phyloP scores from a whole-genome alignment of 2,113 vertebrate genomes.

The Anseranas semipalmata region DNA sequence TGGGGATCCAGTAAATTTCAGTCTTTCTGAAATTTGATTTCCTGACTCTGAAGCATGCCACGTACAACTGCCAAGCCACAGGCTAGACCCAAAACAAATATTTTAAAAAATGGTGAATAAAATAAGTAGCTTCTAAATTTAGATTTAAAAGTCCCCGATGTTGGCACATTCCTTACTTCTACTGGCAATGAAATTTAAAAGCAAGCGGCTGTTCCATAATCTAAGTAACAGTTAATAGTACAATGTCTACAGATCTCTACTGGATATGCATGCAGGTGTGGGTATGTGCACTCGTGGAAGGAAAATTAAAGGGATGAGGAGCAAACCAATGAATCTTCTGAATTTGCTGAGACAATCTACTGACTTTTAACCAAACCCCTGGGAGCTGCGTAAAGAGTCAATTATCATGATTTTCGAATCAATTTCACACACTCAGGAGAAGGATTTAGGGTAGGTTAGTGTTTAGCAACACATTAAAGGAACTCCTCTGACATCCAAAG shows the following conservation, averaged over 20 bases:
- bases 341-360: neutral
- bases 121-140: slow-evolving; percentile 70
- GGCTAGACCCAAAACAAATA: slow-evolving; percentile 72
- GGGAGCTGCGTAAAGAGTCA: neutral
- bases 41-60: slow-evolving; percentile 12
- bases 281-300: neutral
- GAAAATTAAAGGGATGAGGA: neutral
- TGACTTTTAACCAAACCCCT: neutral
- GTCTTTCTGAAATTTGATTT: slow-evolving; percentile 38
- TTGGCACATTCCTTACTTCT: slow-evolving; percentile 52
- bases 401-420: neutral
- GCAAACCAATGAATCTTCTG: neutral
- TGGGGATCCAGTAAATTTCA: slow-evolving; percentile 39
- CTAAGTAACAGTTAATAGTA: slow-evolving; percentile 38
- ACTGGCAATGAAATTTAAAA: slow-evolving; percentile 51
- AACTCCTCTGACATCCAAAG: neutral
- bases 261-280: neutral
- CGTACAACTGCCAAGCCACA: slow-evolving; percentile 56
- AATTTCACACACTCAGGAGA: neutral
- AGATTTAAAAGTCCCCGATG: slow-evolving; percentile 55
- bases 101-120: slow-evolving; percentile 67
- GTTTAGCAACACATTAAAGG: neutral
- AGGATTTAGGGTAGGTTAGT: neutral
- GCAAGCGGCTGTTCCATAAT: slow-evolving; percentile 47
- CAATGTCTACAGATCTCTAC: neutral